A percentile compares a stretch with the other conserved stretches of the same genome.
phyloP scores from a whole-genome alignment of 2,888 invertebrate genomes.

The Sarcophaga subvicina region DNA sequence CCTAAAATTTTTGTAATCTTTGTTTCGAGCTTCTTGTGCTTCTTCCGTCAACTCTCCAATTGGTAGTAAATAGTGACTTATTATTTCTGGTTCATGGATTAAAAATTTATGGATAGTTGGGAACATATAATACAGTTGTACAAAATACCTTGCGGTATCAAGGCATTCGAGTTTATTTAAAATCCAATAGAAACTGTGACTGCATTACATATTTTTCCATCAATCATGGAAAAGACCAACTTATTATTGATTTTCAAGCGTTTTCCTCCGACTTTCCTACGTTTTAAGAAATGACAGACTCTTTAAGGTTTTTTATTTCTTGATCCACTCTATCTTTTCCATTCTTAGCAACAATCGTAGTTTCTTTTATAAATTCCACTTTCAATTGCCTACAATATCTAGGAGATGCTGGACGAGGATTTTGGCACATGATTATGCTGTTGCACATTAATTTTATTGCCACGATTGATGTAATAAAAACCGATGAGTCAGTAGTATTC shows the following conservation, averaged over 20 bases:
- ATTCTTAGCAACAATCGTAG: neutral
- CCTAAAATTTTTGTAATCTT: no score
- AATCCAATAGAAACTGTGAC: neutral
- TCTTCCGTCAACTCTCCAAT: no score
- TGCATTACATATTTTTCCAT: neutral
- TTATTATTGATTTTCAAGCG: neutral
- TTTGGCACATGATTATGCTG: constrained; percentile 6
- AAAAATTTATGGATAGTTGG: no score
- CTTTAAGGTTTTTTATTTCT: constrained; percentile 15
- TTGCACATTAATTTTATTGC: constrained; percentile 7
- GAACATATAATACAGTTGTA: no score
- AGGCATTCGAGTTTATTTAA: no score
- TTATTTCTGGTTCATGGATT: no score
- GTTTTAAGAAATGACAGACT: neutral
- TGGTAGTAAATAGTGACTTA: no score
- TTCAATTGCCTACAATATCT: constrained; percentile 3
- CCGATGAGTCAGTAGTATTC: neutral
- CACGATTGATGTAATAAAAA: neutral
- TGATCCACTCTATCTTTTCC: neutral
- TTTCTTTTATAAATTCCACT: neutral
- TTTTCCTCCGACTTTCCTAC: neutral
- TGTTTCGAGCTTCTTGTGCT: no score
- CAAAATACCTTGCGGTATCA: no score
- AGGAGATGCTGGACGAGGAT: constrained; percentile 16
- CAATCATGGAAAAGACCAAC: neutral